phyloP scores from a whole-genome alignment of 1,140 invertebrate genomes.

The Phthorimaea operculella region DNA sequence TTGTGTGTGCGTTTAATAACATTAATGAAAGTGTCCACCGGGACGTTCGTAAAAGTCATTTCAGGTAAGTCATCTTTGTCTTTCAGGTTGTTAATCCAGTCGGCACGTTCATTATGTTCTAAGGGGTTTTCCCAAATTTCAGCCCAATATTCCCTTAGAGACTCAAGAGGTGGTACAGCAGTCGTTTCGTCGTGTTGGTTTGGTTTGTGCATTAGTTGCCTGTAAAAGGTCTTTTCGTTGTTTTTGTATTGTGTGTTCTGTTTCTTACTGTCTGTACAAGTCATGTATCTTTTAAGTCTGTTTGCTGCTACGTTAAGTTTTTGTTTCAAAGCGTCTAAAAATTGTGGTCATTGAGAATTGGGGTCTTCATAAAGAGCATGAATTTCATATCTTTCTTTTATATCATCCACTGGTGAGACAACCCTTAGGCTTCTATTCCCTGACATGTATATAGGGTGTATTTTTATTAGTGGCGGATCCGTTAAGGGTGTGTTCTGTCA shows the following conservation, averaged over 20 bases:
- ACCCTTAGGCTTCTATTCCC: neutral
- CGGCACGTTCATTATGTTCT: neutral
- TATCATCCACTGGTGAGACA: neutral
- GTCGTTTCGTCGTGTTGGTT: neutral
- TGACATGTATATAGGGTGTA: neutral
- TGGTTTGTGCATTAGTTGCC: neutral
- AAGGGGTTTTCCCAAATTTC: slow-evolving; percentile 8
- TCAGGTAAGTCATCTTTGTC: neutral
- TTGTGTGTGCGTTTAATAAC: slow-evolving; percentile 1
- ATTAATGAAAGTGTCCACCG: neutral
- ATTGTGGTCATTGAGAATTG: neutral
- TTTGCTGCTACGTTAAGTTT: neutral
- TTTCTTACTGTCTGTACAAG: neutral
- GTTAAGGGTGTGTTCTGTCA: too few relatives aligned
- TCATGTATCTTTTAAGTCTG: neutral
- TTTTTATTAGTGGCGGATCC: too few relatives aligned
- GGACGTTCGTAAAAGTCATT: neutral
- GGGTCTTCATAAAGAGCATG: neutral
- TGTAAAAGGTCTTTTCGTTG: slow-evolving; percentile 6
- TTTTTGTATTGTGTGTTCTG: slow-evolving; percentile 1
- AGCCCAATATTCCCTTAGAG: slow-evolving; percentile 2
- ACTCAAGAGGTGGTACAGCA: neutral
- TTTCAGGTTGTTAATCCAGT: neutral
- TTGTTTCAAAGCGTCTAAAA: slow-evolving; percentile 6
- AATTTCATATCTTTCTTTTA: neutral